Conservation (phyloP, 2,113 vertebrate genomes). For the Rhinopomastus cyanomelas region DNA sequence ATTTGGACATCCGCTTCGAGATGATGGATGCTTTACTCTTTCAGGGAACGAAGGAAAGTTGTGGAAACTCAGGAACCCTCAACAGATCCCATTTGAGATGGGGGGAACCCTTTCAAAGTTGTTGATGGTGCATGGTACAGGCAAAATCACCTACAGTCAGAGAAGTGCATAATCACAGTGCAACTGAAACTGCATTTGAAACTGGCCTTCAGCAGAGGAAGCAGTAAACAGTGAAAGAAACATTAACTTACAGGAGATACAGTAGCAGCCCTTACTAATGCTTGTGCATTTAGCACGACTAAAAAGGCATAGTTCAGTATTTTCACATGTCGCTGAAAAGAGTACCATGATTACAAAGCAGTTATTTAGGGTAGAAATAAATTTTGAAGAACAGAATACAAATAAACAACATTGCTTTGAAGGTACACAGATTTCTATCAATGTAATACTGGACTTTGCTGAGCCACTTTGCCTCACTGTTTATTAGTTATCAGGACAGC, state of each 20-base stretch:
- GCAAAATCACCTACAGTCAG: background rate
- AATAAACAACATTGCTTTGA: background rate
- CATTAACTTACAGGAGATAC: background rate
- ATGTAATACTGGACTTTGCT: background rate
- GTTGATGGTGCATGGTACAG: background rate
- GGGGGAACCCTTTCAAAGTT: fast-evolving
- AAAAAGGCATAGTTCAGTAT: background rate
- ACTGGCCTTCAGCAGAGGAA: background rate
- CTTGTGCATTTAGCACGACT: background rate
- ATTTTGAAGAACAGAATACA: background rate
- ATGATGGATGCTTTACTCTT: background rate
- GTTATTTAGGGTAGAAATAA: background rate
- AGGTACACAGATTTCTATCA: background rate
- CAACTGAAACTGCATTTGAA: background rate
- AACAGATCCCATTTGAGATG: background rate
- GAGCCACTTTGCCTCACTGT: background rate
- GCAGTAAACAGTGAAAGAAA: background rate
- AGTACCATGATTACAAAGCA: background rate
- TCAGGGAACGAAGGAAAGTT: background rate
- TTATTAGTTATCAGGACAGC: background rate
- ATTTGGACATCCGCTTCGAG: background rate
- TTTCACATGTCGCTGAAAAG: background rate
- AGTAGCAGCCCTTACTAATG: background rate
- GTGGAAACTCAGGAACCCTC: background rate
- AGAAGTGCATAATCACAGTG: background rate